A percentile compares a stretch with the other conserved stretches of the same genome.
These are phyloP conservation scores for Anneissia japonica DNA, from an alignment of 35 echinoderm and acorn worm species.

Conservation along the genomic window DNA sequence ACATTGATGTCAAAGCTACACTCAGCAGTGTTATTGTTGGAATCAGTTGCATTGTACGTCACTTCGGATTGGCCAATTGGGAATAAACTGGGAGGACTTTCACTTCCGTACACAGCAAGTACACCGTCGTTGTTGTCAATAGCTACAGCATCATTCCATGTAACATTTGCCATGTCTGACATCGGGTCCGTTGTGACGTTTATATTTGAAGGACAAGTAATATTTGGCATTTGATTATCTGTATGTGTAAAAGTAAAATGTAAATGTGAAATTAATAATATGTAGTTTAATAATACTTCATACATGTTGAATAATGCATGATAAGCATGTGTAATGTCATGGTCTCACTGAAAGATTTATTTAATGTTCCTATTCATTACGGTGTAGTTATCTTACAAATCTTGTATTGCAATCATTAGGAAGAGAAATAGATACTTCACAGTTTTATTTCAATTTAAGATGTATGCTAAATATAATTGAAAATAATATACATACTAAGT, in stretches of 20 bases:
- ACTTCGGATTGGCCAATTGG: background rate
- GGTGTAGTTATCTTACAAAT: no score
- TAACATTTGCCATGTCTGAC: conserved; percentile 1
- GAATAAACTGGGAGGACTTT: background rate
- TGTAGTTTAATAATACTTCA: no score
- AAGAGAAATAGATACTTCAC: no score
- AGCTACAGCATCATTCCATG: background rate
- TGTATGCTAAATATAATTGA: no score
- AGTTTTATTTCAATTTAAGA: no score
- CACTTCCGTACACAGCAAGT: background rate
- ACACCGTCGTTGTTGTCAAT: background rate
- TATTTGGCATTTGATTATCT: background rate
- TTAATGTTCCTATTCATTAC: no score
- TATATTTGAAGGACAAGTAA: background rate
- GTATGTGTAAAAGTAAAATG: background rate
- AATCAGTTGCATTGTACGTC: background rate
- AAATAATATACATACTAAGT: no score
- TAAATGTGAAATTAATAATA: background rate
- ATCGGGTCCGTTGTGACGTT: background rate
- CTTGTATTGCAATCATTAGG: no score
- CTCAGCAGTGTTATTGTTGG: background rate
- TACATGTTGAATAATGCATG: no score
- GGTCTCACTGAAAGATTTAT: no score
- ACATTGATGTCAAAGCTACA: background rate
- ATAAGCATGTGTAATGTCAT: no score